Base-by-base conservation (phyloP, 1,140 invertebrate species). In the Papilio polytes region DNA sequence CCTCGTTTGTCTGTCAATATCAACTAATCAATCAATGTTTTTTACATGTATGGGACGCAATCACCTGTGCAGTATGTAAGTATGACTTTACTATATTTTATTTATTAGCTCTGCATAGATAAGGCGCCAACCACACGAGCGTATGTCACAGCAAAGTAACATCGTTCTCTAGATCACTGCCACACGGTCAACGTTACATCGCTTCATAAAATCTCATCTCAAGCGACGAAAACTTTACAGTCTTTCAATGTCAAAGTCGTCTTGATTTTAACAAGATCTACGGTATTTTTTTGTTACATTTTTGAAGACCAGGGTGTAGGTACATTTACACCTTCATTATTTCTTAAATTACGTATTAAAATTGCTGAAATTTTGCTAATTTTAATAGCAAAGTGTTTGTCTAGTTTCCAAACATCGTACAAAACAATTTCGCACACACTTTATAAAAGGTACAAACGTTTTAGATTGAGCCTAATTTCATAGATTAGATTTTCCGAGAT, bases 61-160 rank as follows among this genome's bases (percentile, higher is more conserved):
- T 82, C 59, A 78, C 63, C 74, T 85, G 82, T 86, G 85, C 85
- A 93, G 91, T 93, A 93, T 86, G 91, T 93, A 85, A 93, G 91
- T 93, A 91, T 87, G 80, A 80, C 70, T 63, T 78, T 18, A 66
- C 53, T 44, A 26, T 80, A 51, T 72, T 56, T 70, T 36, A 70
- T 31, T 70, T 36, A 70, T 18, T 70, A 70, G 26, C 63, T 31
- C 22, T 70, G 63, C 63, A 70, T 31, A 66, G 12, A 31, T 66
- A 70, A 70, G 18, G 22, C 63, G 26, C 26, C 63, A 36, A 26
- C 63, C 63, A 70, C 63, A 31, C 63, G 26, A 31, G 63, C 59
- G 13, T 18, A 13, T 31, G 26, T 70, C 63, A 63, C 9, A 8
- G 59, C 22, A 15, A 31, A 70, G 63, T 13, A 26, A 70, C 63